Percentiles rank a stretch among this genome's conserved stretches.
Evolutionary conservation across 2,797 vertebrate genomes (phyloP).

Genomic region (Chrosomus eos): DNA sequence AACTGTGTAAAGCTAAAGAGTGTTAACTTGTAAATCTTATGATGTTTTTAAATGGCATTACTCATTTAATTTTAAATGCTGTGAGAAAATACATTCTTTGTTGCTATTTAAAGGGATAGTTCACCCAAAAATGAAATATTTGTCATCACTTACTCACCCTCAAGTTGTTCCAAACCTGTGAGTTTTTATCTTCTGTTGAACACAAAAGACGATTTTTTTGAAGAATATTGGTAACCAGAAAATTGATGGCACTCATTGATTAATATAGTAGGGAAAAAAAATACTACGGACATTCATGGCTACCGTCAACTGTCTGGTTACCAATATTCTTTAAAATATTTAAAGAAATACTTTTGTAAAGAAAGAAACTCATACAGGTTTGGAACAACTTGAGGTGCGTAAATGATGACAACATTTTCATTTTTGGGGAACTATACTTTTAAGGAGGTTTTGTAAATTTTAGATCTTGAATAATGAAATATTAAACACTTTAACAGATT

Average conservation of each 20-base stretch:
- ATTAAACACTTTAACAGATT: background rate
- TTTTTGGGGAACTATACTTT: too few relatives aligned
- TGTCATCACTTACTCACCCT: background rate
- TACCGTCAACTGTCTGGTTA: background rate
- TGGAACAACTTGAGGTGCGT: background rate
- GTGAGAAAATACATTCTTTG: background rate
- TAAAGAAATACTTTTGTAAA: background rate
- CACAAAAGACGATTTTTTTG: background rate
- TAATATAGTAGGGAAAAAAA: too few relatives aligned
- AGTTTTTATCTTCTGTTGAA: background rate
- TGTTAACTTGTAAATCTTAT: background rate
- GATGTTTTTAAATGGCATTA: background rate
- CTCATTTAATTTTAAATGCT: background rate
- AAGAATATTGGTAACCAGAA: background rate
- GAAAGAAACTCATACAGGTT: background rate
- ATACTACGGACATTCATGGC: too few relatives aligned
- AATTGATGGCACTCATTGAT: too few relatives aligned
- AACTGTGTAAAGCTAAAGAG: background rate
- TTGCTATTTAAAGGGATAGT: background rate
- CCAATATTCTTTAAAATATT: background rate
- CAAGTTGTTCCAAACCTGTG: background rate
- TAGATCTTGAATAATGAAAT: background rate
- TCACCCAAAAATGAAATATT: background rate
- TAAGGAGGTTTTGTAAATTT: background rate
- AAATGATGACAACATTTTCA: too few relatives aligned